Evolutionary conservation across 35 echinoderm and acorn worm genomes (phyloP), one percentile per base, ranked within the genome.

Genomic region (Eucidaris tribuloides): DNA sequence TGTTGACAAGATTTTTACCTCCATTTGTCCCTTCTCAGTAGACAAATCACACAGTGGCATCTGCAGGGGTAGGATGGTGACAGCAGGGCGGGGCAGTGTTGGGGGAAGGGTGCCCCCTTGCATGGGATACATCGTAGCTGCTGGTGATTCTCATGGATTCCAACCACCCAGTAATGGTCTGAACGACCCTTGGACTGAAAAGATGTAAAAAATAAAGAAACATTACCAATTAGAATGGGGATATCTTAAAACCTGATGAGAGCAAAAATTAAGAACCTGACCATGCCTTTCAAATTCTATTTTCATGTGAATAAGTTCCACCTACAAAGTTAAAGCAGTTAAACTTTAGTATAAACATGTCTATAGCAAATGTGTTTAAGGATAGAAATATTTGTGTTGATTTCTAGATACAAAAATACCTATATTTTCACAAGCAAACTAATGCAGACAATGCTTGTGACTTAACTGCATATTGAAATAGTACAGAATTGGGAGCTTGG

Each of bases 121-220:
- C 96, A 99, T 38, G 33, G 77, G 23, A 99, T 93, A 64, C 91
- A 90, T 58, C 96, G 62, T 13, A 99, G 45, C 42, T 99, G 96
- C 54, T 84, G 46, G 19, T 78, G 82, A 28, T 61, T 90, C 50
- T 98, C 95, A 60, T 98, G 79, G 44, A 98, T 79, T 25, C 95
- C 95, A 19, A 93, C 86, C 34, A 98, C 83, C 95, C 95, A 98
- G 59, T 93, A 91, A 77, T 86, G 78, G 40, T 98, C 95, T 46
- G 95, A 98, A 33, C 81, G 82, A 49, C 90, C 83, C 62, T 98
- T 98, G 18, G 86, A 43, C 95, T 98, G 48, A 42, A 83, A 14
- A 46, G 50, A 7, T 79, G 29, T 49, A 11, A 64, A n/a, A 77
- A 42, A 19, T 46, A 0, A 83, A 76, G 30, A 79, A 54, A 22